Evolutionary conservation across 2,888 invertebrate species (phyloP).

Genomic region (Lasioglossum leucozonium): DNA sequence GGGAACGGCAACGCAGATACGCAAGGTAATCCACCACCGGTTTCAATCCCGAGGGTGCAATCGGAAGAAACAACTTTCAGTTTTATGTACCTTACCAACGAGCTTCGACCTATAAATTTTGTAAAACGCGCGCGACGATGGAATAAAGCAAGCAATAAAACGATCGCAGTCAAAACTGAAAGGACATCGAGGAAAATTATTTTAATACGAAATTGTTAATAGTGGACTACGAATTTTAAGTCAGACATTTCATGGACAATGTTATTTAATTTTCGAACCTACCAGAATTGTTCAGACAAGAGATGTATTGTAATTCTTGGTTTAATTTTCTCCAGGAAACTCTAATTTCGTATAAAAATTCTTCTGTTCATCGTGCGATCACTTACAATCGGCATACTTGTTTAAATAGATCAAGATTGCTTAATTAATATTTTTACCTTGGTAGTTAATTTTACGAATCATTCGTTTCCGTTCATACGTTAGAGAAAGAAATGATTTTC

Average conservation of each 20-base stretch:
- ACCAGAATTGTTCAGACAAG: neutral
- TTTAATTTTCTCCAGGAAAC: too few species aligned
- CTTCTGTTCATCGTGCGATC: neutral
- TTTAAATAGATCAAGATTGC: neutral
- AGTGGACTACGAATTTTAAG: too few species aligned
- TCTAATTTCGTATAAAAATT: neutral
- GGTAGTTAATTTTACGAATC: neutral
- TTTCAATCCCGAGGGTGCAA: conserved; percentile 46
- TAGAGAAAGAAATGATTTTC: neutral
- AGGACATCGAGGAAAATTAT: neutral
- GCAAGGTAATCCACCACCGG: conserved; percentile 40
- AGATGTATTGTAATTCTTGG: neutral
- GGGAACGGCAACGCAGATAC: conserved; percentile 30
- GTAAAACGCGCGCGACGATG: neutral
- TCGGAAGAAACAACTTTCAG: conserved; percentile 17
- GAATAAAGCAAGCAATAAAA: neutral
- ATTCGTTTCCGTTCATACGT: neutral
- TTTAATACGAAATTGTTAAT: neutral
- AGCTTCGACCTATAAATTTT: conserved; percentile 16
- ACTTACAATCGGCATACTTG: neutral
- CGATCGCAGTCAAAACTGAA: neutral
- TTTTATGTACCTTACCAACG: conserved; percentile 3
- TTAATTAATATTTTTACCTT: neutral
- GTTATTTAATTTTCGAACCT: neutral
- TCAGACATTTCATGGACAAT: too few species aligned